Conservation (phyloP, 2,797 vertebrate genomes). For the Rallus crepitans region DNA sequence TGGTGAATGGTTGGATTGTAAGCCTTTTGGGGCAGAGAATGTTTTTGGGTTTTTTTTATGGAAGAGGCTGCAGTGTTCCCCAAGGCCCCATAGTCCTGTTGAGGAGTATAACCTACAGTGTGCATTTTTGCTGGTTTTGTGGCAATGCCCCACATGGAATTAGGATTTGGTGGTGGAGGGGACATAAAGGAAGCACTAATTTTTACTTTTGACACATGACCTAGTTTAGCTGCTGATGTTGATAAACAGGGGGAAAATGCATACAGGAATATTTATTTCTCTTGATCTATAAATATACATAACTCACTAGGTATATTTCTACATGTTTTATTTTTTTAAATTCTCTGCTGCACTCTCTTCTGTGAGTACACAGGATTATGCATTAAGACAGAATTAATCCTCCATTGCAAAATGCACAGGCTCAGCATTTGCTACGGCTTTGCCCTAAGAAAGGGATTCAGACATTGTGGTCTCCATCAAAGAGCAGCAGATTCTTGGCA, state of each 20-base stretch:
- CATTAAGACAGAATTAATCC: slow-evolving; percentile 8
- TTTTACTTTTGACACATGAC: not conserved
- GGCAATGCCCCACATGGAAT: not conserved
- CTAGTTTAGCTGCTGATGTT: not conserved
- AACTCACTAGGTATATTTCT: not conserved
- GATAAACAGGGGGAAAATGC: not conserved
- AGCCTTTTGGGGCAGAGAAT: not conserved
- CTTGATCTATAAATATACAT: not conserved
- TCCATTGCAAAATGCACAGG: not conserved
- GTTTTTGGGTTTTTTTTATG: not conserved
- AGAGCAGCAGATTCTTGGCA: slow-evolving; percentile 17
- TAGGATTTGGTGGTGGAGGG: not conserved
- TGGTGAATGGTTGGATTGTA: not conserved
- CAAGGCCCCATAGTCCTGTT: not conserved
- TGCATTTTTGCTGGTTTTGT: not conserved
- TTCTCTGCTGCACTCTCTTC: not conserved
- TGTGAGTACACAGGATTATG: slow-evolving; percentile 1
- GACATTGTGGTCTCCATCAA: not conserved
- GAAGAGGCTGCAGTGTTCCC: not conserved
- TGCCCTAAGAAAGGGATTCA: not conserved
- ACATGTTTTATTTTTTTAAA: not conserved
- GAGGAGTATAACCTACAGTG: not conserved
- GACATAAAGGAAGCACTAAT: not conserved
- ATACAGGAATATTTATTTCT: not conserved
- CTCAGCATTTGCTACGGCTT: not conserved